A percentile compares a stretch with the other conserved stretches of the same genome.
These are phyloP conservation scores for Buceros bicornis DNA, from an alignment of 2,797 vertebrate species.

Conservation along the genomic window DNA sequence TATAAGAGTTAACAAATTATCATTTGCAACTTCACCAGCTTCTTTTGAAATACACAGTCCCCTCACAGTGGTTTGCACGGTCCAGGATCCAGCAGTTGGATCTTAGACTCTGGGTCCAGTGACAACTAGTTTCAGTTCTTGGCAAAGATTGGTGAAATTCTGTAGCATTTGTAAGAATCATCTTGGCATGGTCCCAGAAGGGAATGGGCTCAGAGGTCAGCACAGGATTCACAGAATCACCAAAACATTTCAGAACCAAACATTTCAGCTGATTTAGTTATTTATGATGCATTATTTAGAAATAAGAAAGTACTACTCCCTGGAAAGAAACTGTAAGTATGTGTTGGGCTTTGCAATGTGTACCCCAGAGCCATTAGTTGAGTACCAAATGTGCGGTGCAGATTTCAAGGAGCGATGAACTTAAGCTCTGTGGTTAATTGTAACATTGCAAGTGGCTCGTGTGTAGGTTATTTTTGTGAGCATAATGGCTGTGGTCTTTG, in stretches of 20 bases:
- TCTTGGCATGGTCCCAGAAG: conserved; percentile 24
- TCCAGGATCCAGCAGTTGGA: conserved; percentile 1
- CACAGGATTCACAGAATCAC: not conserved
- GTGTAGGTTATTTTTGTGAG: conserved; percentile 13
- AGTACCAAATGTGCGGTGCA: not conserved
- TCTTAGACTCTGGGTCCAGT: conserved; percentile 27
- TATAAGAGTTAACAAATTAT: conserved; percentile 53
- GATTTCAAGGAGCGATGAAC: not conserved
- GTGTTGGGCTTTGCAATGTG: not conserved
- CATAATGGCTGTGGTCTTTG: not conserved
- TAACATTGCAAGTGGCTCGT: not conserved
- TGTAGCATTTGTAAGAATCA: conserved; percentile 49
- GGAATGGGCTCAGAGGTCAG: conserved; percentile 48
- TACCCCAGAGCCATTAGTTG: not conserved
- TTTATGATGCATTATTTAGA: not conserved
- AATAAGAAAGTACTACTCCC: not conserved
- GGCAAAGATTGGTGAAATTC: conserved; percentile 39
- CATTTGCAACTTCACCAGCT: conserved; percentile 41
- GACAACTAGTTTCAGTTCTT: conserved; percentile 51
- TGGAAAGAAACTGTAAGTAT: not conserved
- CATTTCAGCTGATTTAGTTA: not conserved
- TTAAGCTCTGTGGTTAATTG: not conserved
- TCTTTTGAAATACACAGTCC: conserved; percentile 21
- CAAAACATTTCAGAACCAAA: not conserved
- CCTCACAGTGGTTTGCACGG: not conserved